Conservation (phyloP, 2,888 invertebrate species). For the Acholoe squamosa region DNA sequence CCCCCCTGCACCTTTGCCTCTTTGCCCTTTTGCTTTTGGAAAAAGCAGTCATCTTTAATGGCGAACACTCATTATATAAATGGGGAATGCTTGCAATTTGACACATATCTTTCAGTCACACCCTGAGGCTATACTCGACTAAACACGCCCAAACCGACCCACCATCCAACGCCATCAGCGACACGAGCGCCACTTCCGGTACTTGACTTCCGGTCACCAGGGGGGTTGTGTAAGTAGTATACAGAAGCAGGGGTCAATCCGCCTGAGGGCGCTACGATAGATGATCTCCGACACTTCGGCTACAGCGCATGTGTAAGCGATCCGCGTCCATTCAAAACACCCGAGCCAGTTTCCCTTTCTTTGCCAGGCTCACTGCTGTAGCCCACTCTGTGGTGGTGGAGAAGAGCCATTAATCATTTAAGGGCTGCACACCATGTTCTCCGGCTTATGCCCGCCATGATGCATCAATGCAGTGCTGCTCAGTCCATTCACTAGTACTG, state of each 20-base stretch:
- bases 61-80: too few species aligned
- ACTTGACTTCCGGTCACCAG: slow-evolving; percentile 30
- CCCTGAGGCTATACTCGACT: not conserved
- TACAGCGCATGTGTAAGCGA: not conserved
- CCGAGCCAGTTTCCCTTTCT: too few species aligned
- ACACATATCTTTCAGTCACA: too few species aligned
- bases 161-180: not conserved
- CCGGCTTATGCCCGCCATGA: too few species aligned
- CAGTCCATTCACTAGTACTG: too few species aligned
- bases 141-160: not conserved
- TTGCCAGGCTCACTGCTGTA: too few species aligned
- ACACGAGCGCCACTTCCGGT: not conserved
- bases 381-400: not conserved
- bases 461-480: too few species aligned
- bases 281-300: not conserved
- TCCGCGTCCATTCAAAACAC: not conserved
- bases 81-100: too few species aligned
- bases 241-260: not conserved
- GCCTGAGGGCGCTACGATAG: not conserved
- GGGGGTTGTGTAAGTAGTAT: not conserved
- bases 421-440: too few species aligned
- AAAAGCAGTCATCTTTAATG: not conserved
- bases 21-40: not conserved
- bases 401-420: not conserved
- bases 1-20: not conserved